A percentile compares a stretch with the other conserved stretches of the same genome.
These are phyloP conservation scores for Syncerus caffer DNA, from an alignment of 2,797 vertebrate species.

Conservation along the genomic window DNA sequence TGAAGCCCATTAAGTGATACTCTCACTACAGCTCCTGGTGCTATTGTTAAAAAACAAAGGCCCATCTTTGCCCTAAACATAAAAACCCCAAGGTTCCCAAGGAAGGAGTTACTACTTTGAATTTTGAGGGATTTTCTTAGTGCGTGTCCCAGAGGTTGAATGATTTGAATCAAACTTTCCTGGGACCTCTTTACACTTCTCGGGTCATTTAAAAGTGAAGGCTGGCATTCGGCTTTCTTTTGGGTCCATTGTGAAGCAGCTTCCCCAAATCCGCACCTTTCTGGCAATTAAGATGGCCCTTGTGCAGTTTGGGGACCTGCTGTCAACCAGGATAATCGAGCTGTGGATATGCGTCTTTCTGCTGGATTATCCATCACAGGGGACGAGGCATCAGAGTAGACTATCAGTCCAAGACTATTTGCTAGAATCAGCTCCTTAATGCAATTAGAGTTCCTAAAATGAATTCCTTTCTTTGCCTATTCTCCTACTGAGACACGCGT, in stretches of 20 bases:
- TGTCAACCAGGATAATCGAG: neutral
- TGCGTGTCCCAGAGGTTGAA: neutral
- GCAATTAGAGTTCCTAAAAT: conserved; percentile 63
- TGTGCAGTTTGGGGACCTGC: neutral
- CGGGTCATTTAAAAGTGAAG: neutral
- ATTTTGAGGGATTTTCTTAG: neutral
- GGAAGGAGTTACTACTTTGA: neutral
- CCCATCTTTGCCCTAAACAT: neutral
- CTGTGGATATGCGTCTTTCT: neutral
- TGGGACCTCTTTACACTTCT: neutral
- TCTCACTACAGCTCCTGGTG: neutral
- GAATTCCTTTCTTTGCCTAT: conserved; percentile 49
- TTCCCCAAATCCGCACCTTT: neutral
- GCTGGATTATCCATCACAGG: neutral
- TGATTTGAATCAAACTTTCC: neutral
- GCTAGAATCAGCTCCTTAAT: conserved; percentile 56
- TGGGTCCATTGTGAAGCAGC: neutral
- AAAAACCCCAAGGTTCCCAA: neutral
- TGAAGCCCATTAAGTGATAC: neutral
- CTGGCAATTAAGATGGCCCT: neutral
- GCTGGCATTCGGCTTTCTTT: neutral
- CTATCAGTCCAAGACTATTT: conserved; percentile 24
- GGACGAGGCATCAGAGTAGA: neutral
- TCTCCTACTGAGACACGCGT: neutral
- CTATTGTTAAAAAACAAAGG: neutral